Evolutionary conservation across 2,113 vertebrate genomes (phyloP).

Genomic region (Aplodontia rufa): DNA sequence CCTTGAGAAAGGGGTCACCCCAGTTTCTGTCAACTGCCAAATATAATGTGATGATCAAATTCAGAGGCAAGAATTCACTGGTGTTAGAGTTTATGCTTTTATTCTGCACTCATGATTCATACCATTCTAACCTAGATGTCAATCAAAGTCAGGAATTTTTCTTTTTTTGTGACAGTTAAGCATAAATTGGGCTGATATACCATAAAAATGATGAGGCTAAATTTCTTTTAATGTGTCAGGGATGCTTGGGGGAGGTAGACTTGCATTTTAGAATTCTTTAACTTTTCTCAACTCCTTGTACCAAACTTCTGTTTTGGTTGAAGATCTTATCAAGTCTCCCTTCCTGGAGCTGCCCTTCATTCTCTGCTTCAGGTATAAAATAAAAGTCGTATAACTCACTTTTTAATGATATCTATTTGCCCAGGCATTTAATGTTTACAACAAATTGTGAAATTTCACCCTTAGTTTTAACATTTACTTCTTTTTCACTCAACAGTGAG

Average conservation of each 20-base stretch:
- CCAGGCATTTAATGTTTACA: neutral
- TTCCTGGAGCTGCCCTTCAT: neutral
- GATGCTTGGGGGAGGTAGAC: neutral
- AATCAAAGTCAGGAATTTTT: neutral
- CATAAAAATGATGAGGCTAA: neutral
- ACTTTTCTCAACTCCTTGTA: neutral
- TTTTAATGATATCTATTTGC: neutral
- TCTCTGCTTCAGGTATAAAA: neutral
- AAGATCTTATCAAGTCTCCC: neutral
- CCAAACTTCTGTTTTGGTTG: neutral
- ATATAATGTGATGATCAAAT: neutral
- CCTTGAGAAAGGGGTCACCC: neutral
- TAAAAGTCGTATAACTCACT: neutral
- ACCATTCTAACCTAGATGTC: neutral
- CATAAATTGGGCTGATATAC: neutral
- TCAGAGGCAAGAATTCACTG: neutral
- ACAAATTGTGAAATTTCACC: neutral
- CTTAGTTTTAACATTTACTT: neutral
- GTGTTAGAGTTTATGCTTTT: conserved; percentile 1
- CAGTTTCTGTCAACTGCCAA: neutral
- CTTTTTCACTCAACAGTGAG: neutral
- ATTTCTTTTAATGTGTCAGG: neutral
- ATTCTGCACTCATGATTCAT: neutral
- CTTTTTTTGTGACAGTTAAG: conserved; percentile 28
- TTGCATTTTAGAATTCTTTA: neutral